These are phyloP conservation scores for Charina bottae DNA, from an alignment of 2,113 vertebrate species.

Conservation along the genomic window DNA sequence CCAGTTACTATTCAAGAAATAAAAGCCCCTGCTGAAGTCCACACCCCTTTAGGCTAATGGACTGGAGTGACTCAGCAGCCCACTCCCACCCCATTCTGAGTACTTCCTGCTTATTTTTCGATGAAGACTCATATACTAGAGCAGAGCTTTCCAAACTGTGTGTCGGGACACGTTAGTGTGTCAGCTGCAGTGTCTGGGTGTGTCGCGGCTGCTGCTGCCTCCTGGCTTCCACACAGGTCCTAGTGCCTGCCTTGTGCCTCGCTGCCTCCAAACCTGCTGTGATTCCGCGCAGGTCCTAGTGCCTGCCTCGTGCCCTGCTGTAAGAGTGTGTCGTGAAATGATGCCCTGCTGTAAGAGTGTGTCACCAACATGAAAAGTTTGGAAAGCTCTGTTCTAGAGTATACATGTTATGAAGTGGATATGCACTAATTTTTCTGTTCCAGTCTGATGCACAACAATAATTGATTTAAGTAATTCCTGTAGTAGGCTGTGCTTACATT, in stretches of 20 bases:
- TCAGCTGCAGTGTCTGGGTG: too few species aligned
- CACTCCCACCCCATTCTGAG: not conserved
- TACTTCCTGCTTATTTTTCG: not conserved
- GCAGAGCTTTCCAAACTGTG: too few species aligned
- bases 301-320: too few species aligned
- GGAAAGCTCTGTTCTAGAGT: not conserved
- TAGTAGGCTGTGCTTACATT: not conserved
- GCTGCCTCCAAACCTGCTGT: too few species aligned
- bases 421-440: not conserved
- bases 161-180: too few species aligned
- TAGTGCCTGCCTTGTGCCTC: too few species aligned
- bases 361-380: too few species aligned
- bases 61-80: not conserved
- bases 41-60: slow-evolving; percentile 19
- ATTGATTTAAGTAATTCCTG: not conserved
- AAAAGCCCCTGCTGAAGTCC: slow-evolving; percentile 19
- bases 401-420: not conserved
- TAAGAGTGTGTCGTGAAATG: too few species aligned
- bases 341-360: too few species aligned
- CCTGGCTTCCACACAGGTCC: too few species aligned
- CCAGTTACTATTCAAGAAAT: slow-evolving; percentile 34
- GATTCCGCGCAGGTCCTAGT: too few species aligned
- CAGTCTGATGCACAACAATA: not conserved
- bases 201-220: too few species aligned
- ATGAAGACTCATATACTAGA: not conserved